phyloP scores from a whole-genome alignment of 2,888 invertebrate species.

The Idaea aversata region DNA sequence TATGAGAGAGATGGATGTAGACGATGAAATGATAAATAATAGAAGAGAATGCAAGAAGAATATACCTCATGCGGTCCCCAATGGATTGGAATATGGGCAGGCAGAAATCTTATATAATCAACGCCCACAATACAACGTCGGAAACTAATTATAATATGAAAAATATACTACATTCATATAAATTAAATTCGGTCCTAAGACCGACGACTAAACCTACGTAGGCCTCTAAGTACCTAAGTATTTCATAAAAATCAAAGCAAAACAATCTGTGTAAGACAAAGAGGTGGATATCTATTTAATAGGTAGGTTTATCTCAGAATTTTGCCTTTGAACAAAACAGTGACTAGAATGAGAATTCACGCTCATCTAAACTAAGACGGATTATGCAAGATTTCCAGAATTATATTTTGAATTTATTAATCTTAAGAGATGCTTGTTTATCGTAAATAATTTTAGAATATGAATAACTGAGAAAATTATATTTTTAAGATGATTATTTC shows the following conservation, averaged over 20 bases:
- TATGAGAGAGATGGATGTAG: too few relatives aligned
- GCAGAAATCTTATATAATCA: too few relatives aligned
- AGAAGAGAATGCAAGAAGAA: too few relatives aligned
- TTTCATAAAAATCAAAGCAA: background rate
- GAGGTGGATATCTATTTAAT: slow-evolving; percentile 5
- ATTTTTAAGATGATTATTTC: background rate
- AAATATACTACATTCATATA: too few relatives aligned
- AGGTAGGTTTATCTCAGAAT: background rate
- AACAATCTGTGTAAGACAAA: background rate
- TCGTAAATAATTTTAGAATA: background rate
- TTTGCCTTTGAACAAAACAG: slow-evolving; percentile 3
- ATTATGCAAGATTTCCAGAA: slow-evolving; percentile 1
- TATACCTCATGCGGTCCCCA: too few relatives aligned
- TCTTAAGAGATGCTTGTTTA: background rate
- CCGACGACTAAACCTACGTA: too few relatives aligned
- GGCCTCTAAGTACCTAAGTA: too few relatives aligned
- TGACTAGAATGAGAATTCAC: slow-evolving; percentile 5
- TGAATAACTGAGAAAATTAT: background rate
- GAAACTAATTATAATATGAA: too few relatives aligned
- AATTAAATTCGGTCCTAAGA: too few relatives aligned
- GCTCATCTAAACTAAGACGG: slow-evolving; percentile 11
- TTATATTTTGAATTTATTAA: background rate
- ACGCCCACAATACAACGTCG: too few relatives aligned
- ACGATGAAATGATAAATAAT: too few relatives aligned
- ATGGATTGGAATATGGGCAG: too few relatives aligned